Conservation (phyloP, 2,113 vertebrate species). For the Cavia porcellus region DNA sequence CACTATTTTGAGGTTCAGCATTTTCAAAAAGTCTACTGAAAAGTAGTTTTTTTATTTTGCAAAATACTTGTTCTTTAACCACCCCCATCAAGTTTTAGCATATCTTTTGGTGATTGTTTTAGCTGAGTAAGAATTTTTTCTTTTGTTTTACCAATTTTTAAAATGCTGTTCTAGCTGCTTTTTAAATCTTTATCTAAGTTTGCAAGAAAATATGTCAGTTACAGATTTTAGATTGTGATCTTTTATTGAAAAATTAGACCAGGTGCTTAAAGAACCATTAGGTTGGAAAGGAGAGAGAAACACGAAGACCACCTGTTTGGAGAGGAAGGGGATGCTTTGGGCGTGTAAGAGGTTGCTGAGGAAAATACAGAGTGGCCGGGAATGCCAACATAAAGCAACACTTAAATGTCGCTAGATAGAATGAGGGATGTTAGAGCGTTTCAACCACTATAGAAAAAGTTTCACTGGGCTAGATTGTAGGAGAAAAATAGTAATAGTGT, state of each 20-base stretch:
- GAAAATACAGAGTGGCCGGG: not conserved
- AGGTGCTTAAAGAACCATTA: not conserved
- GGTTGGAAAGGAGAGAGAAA: not conserved
- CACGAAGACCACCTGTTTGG: not conserved
- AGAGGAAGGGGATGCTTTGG: not conserved
- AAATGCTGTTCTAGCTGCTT: not conserved
- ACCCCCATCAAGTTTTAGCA: not conserved
- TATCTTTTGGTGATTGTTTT: constrained; percentile 52
- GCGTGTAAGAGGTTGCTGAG: not conserved
- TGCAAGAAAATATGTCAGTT: constrained; percentile 30
- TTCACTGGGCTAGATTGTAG: not conserved
- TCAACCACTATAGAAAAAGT: not conserved
- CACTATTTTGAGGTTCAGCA: constrained; percentile 36
- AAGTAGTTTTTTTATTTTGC: not conserved
- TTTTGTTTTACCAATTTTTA: constrained; percentile 31
- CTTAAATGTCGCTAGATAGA: not conserved
- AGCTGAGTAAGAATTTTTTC: not conserved
- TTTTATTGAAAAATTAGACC: not conserved
- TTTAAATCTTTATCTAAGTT: not conserved
- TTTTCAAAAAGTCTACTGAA: constrained; percentile 47
- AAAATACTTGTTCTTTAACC: constrained; percentile 6
- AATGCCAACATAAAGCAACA: not conserved
- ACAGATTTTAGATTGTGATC: constrained; percentile 56
- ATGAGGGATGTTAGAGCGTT: constrained; percentile 1
- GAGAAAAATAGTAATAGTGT: not conserved